phyloP scores from a whole-genome alignment of 2,888 invertebrate genomes.

The Stenoptilia bipunctidactyla region DNA sequence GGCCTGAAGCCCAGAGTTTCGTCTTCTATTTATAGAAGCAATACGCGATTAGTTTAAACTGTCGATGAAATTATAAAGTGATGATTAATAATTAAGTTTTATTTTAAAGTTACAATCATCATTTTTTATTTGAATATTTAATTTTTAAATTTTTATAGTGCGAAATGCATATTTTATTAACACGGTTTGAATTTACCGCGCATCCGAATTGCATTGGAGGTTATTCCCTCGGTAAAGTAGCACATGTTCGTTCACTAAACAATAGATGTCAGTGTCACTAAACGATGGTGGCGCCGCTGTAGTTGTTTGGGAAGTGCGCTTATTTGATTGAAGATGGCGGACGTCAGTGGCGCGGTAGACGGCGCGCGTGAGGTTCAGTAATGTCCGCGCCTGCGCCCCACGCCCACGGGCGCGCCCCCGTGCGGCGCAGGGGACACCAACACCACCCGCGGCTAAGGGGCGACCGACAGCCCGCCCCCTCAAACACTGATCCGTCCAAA shows the following conservation, averaged over 20 bases:
- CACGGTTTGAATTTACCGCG: too few species aligned
- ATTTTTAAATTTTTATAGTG: too few species aligned
- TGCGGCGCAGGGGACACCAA: conserved; percentile 79
- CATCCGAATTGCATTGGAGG: too few species aligned
- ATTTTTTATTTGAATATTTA: too few species aligned
- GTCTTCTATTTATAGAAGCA: conserved; percentile 48
- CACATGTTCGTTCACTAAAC: conserved; percentile 43
- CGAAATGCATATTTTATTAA: too few species aligned
- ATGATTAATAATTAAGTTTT: too few species aligned
- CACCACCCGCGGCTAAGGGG: conserved; percentile 80
- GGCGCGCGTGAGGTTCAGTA: conserved; percentile 51
- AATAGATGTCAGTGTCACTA: conserved; percentile 44
- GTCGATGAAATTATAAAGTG: too few species aligned
- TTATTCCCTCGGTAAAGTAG: conserved; percentile 18
- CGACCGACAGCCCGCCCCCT: conserved; percentile 66
- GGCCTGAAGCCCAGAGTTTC: conserved; percentile 55
- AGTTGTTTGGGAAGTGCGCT: conserved; percentile 16
- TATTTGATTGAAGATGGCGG: conserved; percentile 73
- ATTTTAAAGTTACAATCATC: too few species aligned
- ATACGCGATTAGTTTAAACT: conserved; percentile 9
- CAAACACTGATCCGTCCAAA: conserved; percentile 51
- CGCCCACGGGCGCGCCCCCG: conserved; percentile 71
- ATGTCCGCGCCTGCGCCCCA: conserved; percentile 73
- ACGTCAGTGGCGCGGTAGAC: conserved; percentile 44
- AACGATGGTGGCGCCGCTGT: conserved; percentile 50